Conservation (phyloP, 2,797 vertebrate genomes). For the Mormyrops attenuatus region DNA sequence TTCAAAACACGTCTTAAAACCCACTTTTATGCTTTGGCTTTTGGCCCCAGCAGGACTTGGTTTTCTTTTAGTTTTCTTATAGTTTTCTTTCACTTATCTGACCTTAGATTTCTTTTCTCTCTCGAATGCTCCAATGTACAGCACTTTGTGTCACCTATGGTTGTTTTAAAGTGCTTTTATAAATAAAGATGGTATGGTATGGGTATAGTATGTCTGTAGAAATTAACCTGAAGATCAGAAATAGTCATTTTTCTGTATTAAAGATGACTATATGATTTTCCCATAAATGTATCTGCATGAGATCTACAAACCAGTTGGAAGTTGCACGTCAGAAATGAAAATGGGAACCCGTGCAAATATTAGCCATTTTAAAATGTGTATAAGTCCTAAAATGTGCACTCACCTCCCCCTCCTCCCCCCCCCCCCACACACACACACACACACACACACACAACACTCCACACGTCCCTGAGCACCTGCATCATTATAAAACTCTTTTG, state of each 20-base stretch:
- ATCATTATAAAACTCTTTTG: slow-evolving; percentile 71
- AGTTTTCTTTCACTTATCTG: no score
- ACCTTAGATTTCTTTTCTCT: no score
- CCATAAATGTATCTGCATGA: not conserved
- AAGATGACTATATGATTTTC: not conserved
- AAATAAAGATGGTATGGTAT: no score
- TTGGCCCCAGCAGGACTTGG: no score
- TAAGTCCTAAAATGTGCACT: not conserved
- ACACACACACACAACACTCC: slow-evolving; percentile 25
- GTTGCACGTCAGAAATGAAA: not conserved
- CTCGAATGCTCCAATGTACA: no score
- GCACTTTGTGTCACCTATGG: no score
- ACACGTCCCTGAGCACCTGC: slow-evolving; percentile 57
- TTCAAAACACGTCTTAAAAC: no score
- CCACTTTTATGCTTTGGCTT: no score
- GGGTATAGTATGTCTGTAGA: no score
- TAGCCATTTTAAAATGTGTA: not conserved
- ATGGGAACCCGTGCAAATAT: not conserved
- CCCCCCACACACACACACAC: slow-evolving; percentile 29
- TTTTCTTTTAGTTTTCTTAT: no score
- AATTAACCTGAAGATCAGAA: slow-evolving; percentile 1
- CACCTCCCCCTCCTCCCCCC: not conserved
- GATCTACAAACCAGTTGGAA: not conserved
- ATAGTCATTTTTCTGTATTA: not conserved
- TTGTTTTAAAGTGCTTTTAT: no score